phyloP scores from a whole-genome alignment of 2,888 invertebrate species.

The Conomelus anceps region DNA sequence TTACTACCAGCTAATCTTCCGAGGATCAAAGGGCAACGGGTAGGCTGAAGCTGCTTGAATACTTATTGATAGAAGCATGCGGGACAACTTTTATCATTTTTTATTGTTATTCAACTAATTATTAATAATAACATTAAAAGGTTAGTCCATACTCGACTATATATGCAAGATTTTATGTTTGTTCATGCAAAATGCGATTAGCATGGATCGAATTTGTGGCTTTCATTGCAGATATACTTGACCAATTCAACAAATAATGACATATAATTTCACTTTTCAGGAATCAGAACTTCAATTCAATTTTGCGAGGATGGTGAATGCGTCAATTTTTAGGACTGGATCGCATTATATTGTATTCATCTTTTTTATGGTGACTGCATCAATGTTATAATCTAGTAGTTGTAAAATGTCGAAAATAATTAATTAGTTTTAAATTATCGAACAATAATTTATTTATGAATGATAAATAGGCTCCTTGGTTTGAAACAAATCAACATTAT shows the following conservation, averaged over 20 bases:
- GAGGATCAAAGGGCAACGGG: background rate
- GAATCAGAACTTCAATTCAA: too few species aligned
- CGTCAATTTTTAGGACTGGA: background rate
- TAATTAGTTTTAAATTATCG: background rate
- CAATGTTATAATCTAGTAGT: background rate
- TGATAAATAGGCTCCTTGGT: background rate
- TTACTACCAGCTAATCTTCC: background rate
- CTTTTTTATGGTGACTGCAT: background rate
- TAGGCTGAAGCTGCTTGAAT: background rate
- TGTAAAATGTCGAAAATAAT: too few species aligned
- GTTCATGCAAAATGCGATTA: background rate
- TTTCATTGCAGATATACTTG: background rate
- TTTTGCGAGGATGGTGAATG: too few species aligned
- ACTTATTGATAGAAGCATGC: background rate
- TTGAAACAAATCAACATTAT: background rate
- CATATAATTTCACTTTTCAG: too few species aligned
- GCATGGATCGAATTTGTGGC: background rate
- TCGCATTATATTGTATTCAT: too few species aligned
- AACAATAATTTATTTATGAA: background rate
- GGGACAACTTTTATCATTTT: background rate
- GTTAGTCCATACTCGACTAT: background rate
- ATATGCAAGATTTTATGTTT: background rate
- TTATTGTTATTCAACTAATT: background rate
- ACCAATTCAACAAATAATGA: background rate
- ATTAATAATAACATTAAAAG: background rate